A percentile compares a stretch with the other conserved stretches of the same genome.
Conservation (phyloP, 2,888 invertebrate species). For the Boloria euphrosyne region DNA sequence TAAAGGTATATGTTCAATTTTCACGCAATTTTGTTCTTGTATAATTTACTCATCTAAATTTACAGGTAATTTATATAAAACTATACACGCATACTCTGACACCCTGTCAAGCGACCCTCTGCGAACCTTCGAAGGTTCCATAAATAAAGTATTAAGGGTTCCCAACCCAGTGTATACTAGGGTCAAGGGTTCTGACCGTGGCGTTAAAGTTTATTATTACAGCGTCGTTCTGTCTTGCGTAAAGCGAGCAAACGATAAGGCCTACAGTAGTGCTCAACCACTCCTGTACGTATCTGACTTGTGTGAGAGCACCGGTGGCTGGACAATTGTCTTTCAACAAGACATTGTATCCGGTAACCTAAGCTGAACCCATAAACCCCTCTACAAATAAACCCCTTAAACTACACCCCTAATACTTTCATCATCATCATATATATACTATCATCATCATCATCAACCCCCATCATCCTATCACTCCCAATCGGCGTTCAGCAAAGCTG, state of each 20-base stretch:
- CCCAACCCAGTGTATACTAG: slow-evolving; percentile 69
- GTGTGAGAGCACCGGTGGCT: slow-evolving; percentile 64
- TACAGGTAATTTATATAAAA: slow-evolving; percentile 62
- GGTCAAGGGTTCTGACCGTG: slow-evolving; percentile 66
- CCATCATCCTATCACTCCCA: slow-evolving; percentile 32
- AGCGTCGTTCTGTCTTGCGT: slow-evolving; percentile 53
- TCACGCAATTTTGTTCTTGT: slow-evolving; percentile 2
- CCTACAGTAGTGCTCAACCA: slow-evolving; percentile 76
- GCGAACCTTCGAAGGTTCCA: slow-evolving; percentile 65
- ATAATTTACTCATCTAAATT: slow-evolving; percentile 24
- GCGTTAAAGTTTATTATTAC: slow-evolving; percentile 48
- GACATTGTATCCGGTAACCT: slow-evolving; percentile 74
- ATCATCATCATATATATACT: not conserved
- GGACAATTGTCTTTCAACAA: slow-evolving; percentile 80
- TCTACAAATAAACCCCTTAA: not conserved
- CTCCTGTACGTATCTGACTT: slow-evolving; percentile 72
- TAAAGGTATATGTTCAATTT: not conserved
- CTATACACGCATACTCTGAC: slow-evolving; percentile 37
- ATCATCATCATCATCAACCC: not conserved
- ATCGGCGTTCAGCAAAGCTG: slow-evolving; percentile 54
- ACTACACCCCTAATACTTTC: no score
- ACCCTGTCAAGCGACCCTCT: slow-evolving; percentile 71
- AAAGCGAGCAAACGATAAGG: slow-evolving; percentile 55
- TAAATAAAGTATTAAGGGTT: slow-evolving; percentile 73
- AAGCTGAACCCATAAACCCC: slow-evolving; percentile 27